phyloP scores from a whole-genome alignment of 2,113 vertebrate species.

The Onychorhynchus coronatus region DNA sequence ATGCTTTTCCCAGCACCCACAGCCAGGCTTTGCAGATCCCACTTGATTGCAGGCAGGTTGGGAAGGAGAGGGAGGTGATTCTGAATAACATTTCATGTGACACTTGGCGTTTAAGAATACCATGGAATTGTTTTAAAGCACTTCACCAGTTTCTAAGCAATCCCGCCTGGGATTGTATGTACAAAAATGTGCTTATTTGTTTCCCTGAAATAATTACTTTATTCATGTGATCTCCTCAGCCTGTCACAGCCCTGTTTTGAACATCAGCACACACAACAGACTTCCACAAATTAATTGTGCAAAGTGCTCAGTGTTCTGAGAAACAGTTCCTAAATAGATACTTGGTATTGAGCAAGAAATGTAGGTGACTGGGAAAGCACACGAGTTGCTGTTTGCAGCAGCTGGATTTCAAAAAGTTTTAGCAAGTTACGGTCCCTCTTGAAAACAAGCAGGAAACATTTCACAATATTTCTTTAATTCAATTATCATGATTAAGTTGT shows the following conservation, averaged over 20 bases:
- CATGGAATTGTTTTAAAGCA: not conserved
- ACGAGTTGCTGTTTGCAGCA: not conserved
- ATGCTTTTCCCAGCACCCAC: not conserved
- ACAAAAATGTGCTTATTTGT: not conserved
- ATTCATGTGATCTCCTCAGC: not conserved
- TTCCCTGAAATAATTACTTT: accelerated
- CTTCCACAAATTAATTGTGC: not conserved
- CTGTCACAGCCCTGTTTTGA: not conserved
- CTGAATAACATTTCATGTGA: not conserved
- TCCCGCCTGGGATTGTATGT: not conserved
- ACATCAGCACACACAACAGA: not conserved
- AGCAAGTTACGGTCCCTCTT: not conserved
- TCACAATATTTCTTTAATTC: not conserved
- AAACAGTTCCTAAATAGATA: not conserved
- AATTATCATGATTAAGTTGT: not conserved
- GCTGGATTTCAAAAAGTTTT: not conserved
- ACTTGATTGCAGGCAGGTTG: not conserved
- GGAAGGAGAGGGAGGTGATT: not conserved
- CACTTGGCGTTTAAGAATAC: not conserved
- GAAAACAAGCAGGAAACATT: not conserved
- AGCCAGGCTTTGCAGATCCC: not conserved
- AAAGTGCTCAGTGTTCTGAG: not conserved
- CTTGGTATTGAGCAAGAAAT: not conserved
- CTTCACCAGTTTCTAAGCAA: not conserved
- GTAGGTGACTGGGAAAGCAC: not conserved